A percentile compares a stretch with the other conserved stretches of the same genome.
Evolutionary conservation across 2,797 vertebrate species (phyloP).

Genomic region (Myotis planiceps): DNA sequence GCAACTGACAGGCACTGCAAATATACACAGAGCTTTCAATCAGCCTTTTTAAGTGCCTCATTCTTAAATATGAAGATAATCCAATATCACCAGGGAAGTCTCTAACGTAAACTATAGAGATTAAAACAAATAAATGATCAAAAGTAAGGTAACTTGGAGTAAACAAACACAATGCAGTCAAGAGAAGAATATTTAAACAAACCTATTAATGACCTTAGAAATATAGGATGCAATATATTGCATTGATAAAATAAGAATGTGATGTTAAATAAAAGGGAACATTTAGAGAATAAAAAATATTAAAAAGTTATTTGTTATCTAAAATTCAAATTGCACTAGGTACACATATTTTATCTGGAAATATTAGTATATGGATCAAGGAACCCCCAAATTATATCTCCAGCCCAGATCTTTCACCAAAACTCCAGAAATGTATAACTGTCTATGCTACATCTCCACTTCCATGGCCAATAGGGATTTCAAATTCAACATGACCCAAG

Average conservation of each 20-base stretch:
- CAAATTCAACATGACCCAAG: background rate
- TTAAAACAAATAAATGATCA: background rate
- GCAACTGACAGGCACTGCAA: background rate
- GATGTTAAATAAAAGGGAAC: background rate
- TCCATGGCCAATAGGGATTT: background rate
- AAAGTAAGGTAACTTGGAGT: background rate
- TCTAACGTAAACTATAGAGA: background rate
- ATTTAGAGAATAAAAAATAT: background rate
- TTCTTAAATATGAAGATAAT: background rate
- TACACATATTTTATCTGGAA: background rate
- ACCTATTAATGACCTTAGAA: background rate
- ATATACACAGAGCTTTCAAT: background rate
- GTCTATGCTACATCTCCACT: background rate
- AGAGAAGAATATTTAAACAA: background rate
- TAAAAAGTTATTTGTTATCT: background rate
- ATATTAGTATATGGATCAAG: background rate
- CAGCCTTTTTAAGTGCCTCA: background rate
- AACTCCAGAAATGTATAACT: background rate
- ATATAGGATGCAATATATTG: conserved; percentile 2
- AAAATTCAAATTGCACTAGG: background rate
- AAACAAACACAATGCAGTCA: background rate
- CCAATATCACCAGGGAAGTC: background rate
- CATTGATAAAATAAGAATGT: background rate
- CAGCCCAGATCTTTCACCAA: background rate
- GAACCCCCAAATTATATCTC: background rate